Evolutionary conservation across 2,797 vertebrate genomes (phyloP).

Genomic region (Poeciliopsis turneri): DNA sequence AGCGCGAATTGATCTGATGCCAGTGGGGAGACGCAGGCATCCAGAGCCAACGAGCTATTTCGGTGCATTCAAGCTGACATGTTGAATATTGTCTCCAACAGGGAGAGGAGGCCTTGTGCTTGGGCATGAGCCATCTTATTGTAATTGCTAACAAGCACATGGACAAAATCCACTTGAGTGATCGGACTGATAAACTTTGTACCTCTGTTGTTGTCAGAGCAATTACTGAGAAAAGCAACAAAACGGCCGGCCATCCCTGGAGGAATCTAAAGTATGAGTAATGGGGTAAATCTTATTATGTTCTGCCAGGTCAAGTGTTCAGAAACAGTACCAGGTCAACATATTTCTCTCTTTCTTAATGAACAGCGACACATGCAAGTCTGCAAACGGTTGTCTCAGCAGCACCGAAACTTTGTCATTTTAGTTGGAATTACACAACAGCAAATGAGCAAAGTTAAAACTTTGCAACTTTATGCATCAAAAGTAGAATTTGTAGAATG

Average conservation of each 20-base stretch:
- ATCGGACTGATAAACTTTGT: slow-evolving; percentile 42
- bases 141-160: slow-evolving; percentile 48
- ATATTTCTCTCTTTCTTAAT: slow-evolving; percentile 26
- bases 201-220: slow-evolving; percentile 29
- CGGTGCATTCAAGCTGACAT: slow-evolving; percentile 41
- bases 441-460: neutral
- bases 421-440: neutral
- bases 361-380: slow-evolving; percentile 27
- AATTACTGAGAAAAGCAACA: slow-evolving; percentile 29
- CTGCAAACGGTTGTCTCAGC: neutral
- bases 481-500: neutral
- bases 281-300: slow-evolving; percentile 28
- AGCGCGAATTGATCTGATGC: slow-evolving; percentile 47
- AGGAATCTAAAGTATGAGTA: slow-evolving; percentile 24
- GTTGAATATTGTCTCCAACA: slow-evolving; percentile 49
- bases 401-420: neutral
- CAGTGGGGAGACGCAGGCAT: slow-evolving; percentile 30
- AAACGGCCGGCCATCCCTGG: slow-evolving; percentile 31
- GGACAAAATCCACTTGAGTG: slow-evolving; percentile 40
- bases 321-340: slow-evolving; percentile 29
- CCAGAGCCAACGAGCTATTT: slow-evolving; percentile 41
- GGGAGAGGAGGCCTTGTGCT: slow-evolving; percentile 16
- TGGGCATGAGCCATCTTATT: slow-evolving; percentile 45
- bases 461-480: neutral
- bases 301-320: slow-evolving; percentile 39